Evolutionary conservation across 2,797 vertebrate genomes (phyloP), one percentile per base, ranked within the genome.

Genomic region (Anolis apletophallus): DNA sequence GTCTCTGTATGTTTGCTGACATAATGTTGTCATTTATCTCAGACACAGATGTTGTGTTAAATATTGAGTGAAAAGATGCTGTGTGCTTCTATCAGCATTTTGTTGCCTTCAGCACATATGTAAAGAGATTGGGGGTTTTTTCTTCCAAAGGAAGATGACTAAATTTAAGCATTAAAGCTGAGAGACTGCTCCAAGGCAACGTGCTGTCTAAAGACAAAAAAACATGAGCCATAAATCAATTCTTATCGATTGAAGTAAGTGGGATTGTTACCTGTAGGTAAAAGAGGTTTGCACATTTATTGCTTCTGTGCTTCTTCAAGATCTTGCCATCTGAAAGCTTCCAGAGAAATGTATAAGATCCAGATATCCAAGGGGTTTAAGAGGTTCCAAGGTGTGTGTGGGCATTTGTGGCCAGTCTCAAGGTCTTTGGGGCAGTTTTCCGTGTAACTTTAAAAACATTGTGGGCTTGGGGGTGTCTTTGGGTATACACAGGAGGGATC

Each of bases 211-310:
- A 94, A 92, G 94, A 93, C 90, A 94, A 86, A 92, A n/a, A 40
- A 95, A 69, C 88, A 93, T 92, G 92, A 95, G 90, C 81, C 85
- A 77, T 93, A 93, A 95, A 94, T 95, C 94, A 95, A 92, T 94
- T 88, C 2, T 21, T 88, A 94, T 94, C 91, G 95, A 96, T 93
- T 95, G 92, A 93, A 82, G 92, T 93, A 95, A 96, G 93, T 91
- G 91, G 93, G 90, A 94, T 86, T 54, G 85, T 88, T 94, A 86
- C 83, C 89, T 85, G 89, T 83, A 84, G 85, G 86, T 87, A 86
- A 93, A 88, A 88, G 78, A 91, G 85, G 17, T 81, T 55, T 23
- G 75, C 68, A 64, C 76, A 59, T 11, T 89, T 90, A 87, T 73
- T 87, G 77, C 69, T 92, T 88, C 69, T 82, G 79, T 81, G 68